Base-by-base conservation (phyloP, 2,797 vertebrate genomes). In the Pelodytes ibericus region DNA sequence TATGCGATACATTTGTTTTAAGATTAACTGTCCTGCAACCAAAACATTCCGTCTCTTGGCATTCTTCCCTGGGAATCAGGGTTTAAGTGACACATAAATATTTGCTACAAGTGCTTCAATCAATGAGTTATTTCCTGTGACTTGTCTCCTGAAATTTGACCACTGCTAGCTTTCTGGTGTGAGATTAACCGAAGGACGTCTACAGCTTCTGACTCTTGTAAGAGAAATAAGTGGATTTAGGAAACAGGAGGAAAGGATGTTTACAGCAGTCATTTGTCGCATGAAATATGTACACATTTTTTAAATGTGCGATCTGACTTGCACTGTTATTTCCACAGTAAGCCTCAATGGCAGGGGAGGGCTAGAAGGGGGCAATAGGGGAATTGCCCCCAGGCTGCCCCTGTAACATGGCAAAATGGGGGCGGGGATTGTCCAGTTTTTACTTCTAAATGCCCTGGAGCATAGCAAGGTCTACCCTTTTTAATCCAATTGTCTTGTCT, bases 61-160 rank as follows among this genome's bases (percentile, higher is more conserved):
- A 41, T 59, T 63, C 26, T 66, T 74, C 72, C 72, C 53, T 74
- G 72, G 53, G 72, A 74, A 74, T 66, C 36, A 24, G 18, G 36
- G 72, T 59, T 74, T 59, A 58, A 66, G 72, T 66, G 25, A 53
- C 63, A 49, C 72, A 74, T 74, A 74, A 59, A 74, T 74, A 74
- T 74, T 66, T 74, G 31, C 25, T 58, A 10, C 51, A 66, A 66
- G 63, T 67, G 71, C 47, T 67, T 47, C 51, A 66, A 59, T 58
- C 62, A 66, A 57, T 74, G 33, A 74, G 26, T 66, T 74, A 74
- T 74, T 74, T 74, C 51, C 63, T 74, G 51, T 31, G 51, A 59
- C 72, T 67, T 27, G 59, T 31, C 51, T 74, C 36, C 27, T 66
- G 72, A 66, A 59, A 74, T 33, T 63, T 58, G 29, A 74, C 51